Percentiles rank a stretch among this genome's conserved stretches.
Conservation (phyloP, 2,797 vertebrate genomes). For the Falco biarmicus region DNA sequence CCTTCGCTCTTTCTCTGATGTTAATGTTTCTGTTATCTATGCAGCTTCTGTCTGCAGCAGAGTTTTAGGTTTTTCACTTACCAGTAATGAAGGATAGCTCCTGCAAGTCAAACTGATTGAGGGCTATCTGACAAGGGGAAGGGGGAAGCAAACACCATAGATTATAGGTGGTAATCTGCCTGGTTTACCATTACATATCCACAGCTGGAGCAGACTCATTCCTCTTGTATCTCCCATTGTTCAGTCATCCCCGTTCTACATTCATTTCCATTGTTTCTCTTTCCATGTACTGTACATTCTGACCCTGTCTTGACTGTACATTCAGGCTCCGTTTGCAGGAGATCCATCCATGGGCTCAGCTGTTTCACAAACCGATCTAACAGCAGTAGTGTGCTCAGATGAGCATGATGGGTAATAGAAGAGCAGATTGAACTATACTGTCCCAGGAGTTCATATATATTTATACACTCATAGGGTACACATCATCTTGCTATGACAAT, state of each 20-base stretch:
- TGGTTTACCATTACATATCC: slow-evolving; percentile 33
- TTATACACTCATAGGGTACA: slow-evolving; percentile 71
- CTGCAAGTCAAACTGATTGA: slow-evolving; percentile 55
- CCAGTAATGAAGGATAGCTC: slow-evolving; percentile 9
- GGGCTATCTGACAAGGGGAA: slow-evolving; percentile 54
- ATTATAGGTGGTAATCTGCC: slow-evolving; percentile 58
- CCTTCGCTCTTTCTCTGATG: too few relatives aligned
- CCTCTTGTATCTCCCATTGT: slow-evolving; percentile 5
- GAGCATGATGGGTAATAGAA: slow-evolving; percentile 72
- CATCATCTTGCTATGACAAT: slow-evolving; percentile 71
- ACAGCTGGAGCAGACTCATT: slow-evolving; percentile 36
- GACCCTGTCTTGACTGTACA: slow-evolving; percentile 36
- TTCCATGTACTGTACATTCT: slow-evolving; percentile 39
- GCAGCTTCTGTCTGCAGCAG: too few relatives aligned
- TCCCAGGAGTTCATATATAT: slow-evolving; percentile 77
- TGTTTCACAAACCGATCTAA: slow-evolving; percentile 72
- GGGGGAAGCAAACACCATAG: slow-evolving; percentile 43
- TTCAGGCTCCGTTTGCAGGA: slow-evolving; percentile 39
- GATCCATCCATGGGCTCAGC: slow-evolving; percentile 67
- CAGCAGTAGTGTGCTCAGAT: slow-evolving; percentile 71
- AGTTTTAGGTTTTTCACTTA: too few relatives aligned
- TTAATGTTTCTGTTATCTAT: too few relatives aligned
- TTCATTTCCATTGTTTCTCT: slow-evolving; percentile 47
- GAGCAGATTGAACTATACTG: slow-evolving; percentile 72
- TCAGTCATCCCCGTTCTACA: neutral